Base-by-base conservation (phyloP, 2,888 invertebrate species). In the Sesia bembeciformis region DNA sequence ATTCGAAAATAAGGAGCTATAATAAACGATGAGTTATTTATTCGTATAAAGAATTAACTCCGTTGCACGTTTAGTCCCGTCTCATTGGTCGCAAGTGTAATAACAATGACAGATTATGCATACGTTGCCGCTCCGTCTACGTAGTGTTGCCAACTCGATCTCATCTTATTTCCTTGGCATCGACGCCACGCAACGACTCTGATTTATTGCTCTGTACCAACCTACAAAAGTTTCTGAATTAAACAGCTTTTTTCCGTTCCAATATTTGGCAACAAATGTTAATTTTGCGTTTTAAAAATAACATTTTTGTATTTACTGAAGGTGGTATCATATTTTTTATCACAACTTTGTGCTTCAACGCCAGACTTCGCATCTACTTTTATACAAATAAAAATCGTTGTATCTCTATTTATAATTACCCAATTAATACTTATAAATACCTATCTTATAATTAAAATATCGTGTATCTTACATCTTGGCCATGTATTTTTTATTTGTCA, bases 141-240 rank as follows among this genome's bases (percentile, higher is more conserved):
- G 69, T 76, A 70, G 65, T 76, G 81, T 79, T 87, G 88, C 87
- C 87, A 87, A 83, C 82, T 78, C 84, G 78, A 81, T 84, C 80
- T 79, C 81, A 81, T 86, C 84, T 87, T 85, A 81, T 87, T 86
- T 83, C 83, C 76, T 88, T 88, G 88, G 88, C 88, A 85, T 88
- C 87, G 84, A 78, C 73, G 68, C 77, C 67, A 52, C 59, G 63
- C 70, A 79, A 81, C 82, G 76, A 78, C 77, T 60, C 74, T 82
- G 84, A 88, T 86, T 86, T 87, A 88, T 81, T 52, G 55, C 65
- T 58, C 62, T 68, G 72, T 76, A 76, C 82, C 84, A 87, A 84
- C 87, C 86, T 85, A 88, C 84, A 80, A 82, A 87, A 87, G 75
- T 85, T 82, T 76, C 74, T 72, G 78, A 78, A 85, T 87, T 86